A percentile compares a stretch with the other conserved stretches of the same genome.
phyloP scores from a whole-genome alignment of 2,797 vertebrate genomes.

The Peromyscus attwateri region DNA sequence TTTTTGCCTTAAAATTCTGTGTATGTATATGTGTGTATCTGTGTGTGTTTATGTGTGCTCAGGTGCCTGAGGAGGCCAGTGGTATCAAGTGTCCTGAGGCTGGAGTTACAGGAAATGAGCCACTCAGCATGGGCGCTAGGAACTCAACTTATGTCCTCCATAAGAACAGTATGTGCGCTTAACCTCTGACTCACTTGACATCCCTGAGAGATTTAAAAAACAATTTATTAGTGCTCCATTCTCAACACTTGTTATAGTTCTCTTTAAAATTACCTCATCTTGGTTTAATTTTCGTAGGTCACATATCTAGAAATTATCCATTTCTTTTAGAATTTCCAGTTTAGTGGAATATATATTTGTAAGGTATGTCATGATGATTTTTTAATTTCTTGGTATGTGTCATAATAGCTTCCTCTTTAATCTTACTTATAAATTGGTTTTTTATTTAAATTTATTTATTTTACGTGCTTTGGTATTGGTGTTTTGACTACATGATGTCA shows the following conservation, averaged over 20 bases:
- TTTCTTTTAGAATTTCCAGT: too few relatives aligned
- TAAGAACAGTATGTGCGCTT: background rate
- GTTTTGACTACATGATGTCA: background rate
- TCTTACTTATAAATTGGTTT: background rate
- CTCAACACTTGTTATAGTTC: background rate
- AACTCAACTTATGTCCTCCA: background rate
- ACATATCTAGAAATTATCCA: too few relatives aligned
- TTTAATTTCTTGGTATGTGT: background rate
- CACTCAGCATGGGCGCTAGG: background rate
- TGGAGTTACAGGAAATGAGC: background rate
- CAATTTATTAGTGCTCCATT: background rate
- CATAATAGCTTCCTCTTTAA: background rate
- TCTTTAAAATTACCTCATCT: background rate
- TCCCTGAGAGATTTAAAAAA: background rate
- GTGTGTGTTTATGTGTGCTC: background rate
- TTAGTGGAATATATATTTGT: too few relatives aligned
- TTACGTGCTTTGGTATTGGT: background rate
- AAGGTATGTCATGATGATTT: background rate
- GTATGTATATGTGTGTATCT: background rate
- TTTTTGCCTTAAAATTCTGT: background rate
- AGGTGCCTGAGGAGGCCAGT: background rate
- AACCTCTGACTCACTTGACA: background rate
- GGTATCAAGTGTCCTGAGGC: background rate
- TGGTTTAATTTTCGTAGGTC: background rate
- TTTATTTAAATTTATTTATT: background rate